These are phyloP conservation scores for Zophobas atratus DNA, from an alignment of 1,140 invertebrate species.

Conservation along the genomic window DNA sequence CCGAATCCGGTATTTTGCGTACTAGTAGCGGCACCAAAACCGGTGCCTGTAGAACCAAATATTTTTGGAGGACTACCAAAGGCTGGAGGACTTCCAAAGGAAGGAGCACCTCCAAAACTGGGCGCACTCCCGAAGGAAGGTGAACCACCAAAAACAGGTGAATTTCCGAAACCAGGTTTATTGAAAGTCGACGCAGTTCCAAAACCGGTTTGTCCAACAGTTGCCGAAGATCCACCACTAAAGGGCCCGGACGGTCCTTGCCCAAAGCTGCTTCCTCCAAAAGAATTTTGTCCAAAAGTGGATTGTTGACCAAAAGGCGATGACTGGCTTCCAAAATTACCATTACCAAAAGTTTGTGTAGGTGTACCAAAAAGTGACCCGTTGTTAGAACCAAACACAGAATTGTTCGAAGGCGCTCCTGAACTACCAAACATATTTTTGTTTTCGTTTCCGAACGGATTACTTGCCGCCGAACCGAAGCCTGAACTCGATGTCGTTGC, in stretches of 20 bases:
- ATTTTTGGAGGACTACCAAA: slow-evolving; percentile 70
- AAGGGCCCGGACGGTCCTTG: slow-evolving; percentile 58
- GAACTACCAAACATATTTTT: slow-evolving; percentile 39
- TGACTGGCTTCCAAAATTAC: slow-evolving; percentile 40
- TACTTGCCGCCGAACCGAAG: slow-evolving; percentile 47
- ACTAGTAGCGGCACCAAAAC: slow-evolving; percentile 58
- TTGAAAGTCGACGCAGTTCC: slow-evolving; percentile 60
- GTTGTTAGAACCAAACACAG: slow-evolving; percentile 50
- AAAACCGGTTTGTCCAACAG: slow-evolving; percentile 66
- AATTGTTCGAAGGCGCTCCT: slow-evolving; percentile 44
- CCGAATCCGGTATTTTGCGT: slow-evolving; percentile 71
- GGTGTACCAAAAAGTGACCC: slow-evolving; percentile 38
- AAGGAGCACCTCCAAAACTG: slow-evolving; percentile 70
- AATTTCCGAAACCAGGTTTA: slow-evolving; percentile 67
- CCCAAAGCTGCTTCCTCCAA: slow-evolving; percentile 41
- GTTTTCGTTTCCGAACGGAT: slow-evolving; percentile 53
- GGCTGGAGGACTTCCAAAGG: slow-evolving; percentile 70
- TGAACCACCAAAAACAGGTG: slow-evolving; percentile 69
- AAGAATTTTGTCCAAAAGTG: slow-evolving; percentile 54
- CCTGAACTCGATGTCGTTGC: slow-evolving; percentile 45
- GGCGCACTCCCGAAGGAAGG: slow-evolving; percentile 69
- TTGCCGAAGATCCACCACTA: slow-evolving; percentile 62
- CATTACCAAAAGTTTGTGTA: slow-evolving; percentile 27
- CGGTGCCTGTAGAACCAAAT: slow-evolving; percentile 66
- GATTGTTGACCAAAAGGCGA: slow-evolving; percentile 57